A percentile compares a stretch with the other conserved stretches of the same genome.
phyloP scores from a whole-genome alignment of 2,797 vertebrate species.

The Anomalospiza imberbis region DNA sequence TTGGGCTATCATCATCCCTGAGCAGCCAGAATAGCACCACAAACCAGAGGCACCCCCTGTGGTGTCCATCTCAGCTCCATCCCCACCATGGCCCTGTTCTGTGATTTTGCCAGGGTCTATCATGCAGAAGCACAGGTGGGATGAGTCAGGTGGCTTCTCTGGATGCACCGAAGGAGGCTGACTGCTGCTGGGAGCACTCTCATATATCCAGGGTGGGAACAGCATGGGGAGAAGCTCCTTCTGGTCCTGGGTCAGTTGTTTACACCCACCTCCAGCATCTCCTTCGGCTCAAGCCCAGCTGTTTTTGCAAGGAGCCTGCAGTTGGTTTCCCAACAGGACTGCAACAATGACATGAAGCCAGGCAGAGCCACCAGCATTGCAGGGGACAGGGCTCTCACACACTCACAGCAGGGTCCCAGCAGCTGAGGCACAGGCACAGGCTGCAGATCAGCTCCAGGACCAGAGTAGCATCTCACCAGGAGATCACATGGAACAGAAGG shows the following conservation, averaged over 20 bases:
- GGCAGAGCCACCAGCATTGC: neutral
- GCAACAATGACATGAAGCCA: neutral
- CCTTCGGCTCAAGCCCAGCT: neutral
- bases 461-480: no score
- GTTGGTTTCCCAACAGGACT: neutral
- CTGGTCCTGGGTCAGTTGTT: neutral
- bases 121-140: neutral
- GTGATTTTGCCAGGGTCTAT: neutral
- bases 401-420: rapidly evolving
- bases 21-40: neutral
- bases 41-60: rapidly evolving
- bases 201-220: rapidly evolving
- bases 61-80: neutral
- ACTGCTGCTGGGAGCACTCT: neutral
- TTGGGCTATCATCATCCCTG: neutral
- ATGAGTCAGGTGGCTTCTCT: neutral
- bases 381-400: rapidly evolving
- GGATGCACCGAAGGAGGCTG: neutral
- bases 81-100: neutral
- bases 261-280: neutral
- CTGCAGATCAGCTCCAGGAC: neutral
- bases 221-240: neutral
- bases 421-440: neutral
- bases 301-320: neutral
- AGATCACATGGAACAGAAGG: neutral